Evolutionary conservation across 2,888 invertebrate species (phyloP).

Genomic region (Drosophila nigricruria): DNA sequence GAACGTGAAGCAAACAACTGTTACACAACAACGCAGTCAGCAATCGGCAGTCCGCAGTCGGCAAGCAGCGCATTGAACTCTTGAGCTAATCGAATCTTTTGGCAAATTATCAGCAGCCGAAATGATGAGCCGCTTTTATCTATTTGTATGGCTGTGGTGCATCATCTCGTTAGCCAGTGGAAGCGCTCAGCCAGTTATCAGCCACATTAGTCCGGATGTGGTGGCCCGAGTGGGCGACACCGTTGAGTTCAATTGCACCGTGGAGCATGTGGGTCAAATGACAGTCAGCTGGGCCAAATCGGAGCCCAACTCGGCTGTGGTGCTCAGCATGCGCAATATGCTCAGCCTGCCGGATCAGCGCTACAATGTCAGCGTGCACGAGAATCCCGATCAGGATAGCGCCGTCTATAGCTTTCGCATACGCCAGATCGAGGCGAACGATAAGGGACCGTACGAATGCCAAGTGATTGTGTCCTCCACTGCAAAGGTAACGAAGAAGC

Average conservation of each 20-base stretch:
- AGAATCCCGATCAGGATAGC: conserved; percentile 66
- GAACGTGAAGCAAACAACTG: conserved; percentile 57
- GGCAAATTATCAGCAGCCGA: conserved; percentile 44
- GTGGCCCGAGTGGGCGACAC: conserved; percentile 83
- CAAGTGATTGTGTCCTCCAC: conserved; percentile 83
- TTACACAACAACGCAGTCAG: conserved; percentile 10
- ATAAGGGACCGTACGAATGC: conserved; percentile 84
- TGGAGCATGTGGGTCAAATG: conserved; percentile 81
- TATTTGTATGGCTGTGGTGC: conserved; percentile 34
- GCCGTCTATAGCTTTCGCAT: conserved; percentile 83
- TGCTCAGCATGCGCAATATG: conserved; percentile 81
- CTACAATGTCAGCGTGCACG: conserved; percentile 76
- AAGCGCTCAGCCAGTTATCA: conserved; percentile 74
- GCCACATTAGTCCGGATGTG: conserved; percentile 79
- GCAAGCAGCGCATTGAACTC: conserved; percentile 61
- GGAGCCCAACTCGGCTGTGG: conserved; percentile 75
- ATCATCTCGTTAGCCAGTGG: conserved; percentile 24
- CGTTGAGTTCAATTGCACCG: conserved; percentile 84
- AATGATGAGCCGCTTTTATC: conserved; percentile 18
- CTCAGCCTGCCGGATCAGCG: conserved; percentile 82
- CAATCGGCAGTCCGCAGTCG: conserved; percentile 2
- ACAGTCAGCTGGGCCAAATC: conserved; percentile 84
- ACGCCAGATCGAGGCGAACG: conserved; percentile 80
- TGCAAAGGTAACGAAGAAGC: conserved; percentile 79
- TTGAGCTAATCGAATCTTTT: conserved; percentile 30